Evolutionary conservation across 2,797 vertebrate species (phyloP), one percentile per base, ranked within the genome.

Genomic region (Acanthopagrus latus): DNA sequence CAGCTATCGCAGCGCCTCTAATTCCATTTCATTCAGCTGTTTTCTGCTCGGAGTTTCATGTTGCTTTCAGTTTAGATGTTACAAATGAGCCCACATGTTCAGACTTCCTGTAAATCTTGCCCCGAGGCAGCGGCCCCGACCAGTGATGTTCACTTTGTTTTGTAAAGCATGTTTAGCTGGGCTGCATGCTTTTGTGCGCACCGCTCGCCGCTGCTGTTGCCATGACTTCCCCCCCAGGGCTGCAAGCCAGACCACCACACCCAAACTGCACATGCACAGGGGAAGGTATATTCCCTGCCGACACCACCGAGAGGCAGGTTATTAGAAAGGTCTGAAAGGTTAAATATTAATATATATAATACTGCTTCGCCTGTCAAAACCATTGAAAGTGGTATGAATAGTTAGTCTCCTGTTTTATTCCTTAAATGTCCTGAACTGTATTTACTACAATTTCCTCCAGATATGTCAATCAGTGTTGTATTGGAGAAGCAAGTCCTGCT

Each of bases 1-100:
- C 84, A 85, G 80, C 77, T 76, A 77, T 76, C 63, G 62, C 80
- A 60, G 69, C 3, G 62, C 74, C 64, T 78, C 65, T 83, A 68
- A 80, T 84, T 90, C 81, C 50, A 71, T 88, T 91, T 87, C 64
- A 71, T 74, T 83, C 77, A 70, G 62, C 69, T 71, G 83, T 64
- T 86, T 78, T 82, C 67, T 74, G 75, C 68, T 59, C 38, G 0
- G 13, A 50, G 50, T 48, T 72, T 66, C 66, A 51, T 77, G 78
- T 65, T 64, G 60, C 73, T 23, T 67, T 57, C 13, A 47, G 56
- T 72, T 85, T 59, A 57, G 65, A 80, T 69, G 25, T 60, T 64
- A 33, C 23, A 74, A 74, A 72, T 51, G 77, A 73, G 59, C 48
- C 67, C 48, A 33, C n/a, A 58, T 43, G 50, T 71, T 71, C 20